Percentiles rank a stretch among this genome's conserved stretches.
Evolutionary conservation across 2,797 vertebrate species (phyloP).

Genomic region (Platalea minor): DNA sequence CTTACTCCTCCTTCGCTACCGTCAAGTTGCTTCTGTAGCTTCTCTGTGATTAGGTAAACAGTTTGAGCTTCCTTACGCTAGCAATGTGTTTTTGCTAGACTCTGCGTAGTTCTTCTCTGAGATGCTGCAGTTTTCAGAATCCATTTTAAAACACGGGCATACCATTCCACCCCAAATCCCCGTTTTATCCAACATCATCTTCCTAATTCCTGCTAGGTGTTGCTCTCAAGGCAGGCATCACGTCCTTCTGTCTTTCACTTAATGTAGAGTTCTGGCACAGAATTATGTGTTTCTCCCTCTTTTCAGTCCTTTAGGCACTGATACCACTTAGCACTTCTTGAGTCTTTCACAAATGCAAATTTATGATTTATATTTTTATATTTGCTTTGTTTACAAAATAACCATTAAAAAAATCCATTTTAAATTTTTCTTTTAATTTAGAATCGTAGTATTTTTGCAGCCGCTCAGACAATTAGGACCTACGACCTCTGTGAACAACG

Average conservation of each 20-base stretch:
- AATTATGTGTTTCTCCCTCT: neutral
- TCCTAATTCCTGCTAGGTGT: neutral
- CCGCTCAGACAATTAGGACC: neutral
- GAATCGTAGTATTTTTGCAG: neutral
- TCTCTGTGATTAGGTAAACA: neutral
- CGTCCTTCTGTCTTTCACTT: neutral
- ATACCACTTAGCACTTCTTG: neutral
- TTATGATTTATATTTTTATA: neutral
- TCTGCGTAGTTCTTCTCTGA: neutral
- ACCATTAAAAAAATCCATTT: neutral
- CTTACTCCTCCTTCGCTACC: neutral
- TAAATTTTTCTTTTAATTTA: neutral
- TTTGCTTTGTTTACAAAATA: neutral
- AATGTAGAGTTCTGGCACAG: neutral
- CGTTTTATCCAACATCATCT: neutral
- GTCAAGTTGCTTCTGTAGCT: neutral
- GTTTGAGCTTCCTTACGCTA: neutral
- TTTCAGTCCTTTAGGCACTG: neutral
- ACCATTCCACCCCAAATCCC: neutral
- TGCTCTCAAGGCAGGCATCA: neutral
- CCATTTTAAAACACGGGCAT: neutral
- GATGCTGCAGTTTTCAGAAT: neutral
- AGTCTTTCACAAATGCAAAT: neutral
- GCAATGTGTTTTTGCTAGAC: neutral
- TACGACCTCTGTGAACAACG: neutral